Base-by-base conservation (phyloP, 2,113 vertebrate species). In the Myrmecophaga tridactyla region DNA sequence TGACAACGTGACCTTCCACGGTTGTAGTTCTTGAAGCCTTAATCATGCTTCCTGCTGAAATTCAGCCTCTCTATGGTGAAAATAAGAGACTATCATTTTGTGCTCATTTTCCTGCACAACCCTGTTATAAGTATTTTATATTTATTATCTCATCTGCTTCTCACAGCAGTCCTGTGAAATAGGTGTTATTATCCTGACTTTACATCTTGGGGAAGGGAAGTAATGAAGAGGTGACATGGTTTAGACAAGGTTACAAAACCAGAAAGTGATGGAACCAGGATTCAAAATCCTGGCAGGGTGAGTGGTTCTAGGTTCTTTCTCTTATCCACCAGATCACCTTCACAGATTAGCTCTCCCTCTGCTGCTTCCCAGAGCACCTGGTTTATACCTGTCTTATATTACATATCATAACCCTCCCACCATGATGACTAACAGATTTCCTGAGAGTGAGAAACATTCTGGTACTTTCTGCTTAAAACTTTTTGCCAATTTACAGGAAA, bases 361-460 rank as follows among this genome's bases (percentile, higher is more conserved):
- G 41, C 9, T 60, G 60, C 39, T n/a, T 17, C 34, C 48, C 17
- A 7, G 41, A 21, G 1, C 31, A 62, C 15, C 60, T 15, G 5
- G 53, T 56, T 56, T 36, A 9, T n/a, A 7, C 4, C 77, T 60
- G 10, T 36, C 14, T 70, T 39, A 58, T 6, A 18, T 62, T 27
- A 48, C 56, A 29, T 17, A 27, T 27, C 53, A 41, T 25, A 60
- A 81, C 39, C 20, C 13, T 18, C 39, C 9, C 63, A 53, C 29
- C 4, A 31, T 1, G 0, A 31, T 1, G 13, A 4, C 23, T 29
- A 10, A 56, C 20, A 20, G 53, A 56, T 39, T 8, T 36, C 41
- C 6, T 11, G 11, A 17, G 2, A 83, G 3, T 36, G 9, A 60
- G 8, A 76, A 18, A 25, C 2, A 3, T 3, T 29, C 41, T 86